Base-by-base conservation (phyloP, 2,888 invertebrate genomes). In the Drosophila rellima region DNA sequence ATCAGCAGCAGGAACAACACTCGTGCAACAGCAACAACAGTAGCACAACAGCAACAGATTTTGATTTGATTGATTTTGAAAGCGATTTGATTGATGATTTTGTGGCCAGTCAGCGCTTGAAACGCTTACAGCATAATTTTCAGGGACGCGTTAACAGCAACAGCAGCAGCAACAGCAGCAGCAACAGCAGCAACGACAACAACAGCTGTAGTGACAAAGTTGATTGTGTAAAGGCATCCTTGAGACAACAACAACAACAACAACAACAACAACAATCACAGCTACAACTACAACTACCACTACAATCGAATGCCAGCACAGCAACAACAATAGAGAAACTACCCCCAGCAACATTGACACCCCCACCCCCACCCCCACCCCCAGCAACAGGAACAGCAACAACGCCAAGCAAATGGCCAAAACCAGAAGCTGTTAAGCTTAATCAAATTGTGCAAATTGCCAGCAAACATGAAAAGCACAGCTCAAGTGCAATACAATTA, bases 101-200 rank as follows among this genome's bases (percentile, higher is more conserved):
- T 74, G 93, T 93, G 78, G 92, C 92, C 48, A 93, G 92, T 78
- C 93, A 93, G 57, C 91, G 94, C 51, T 87, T 94, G 60, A 93
- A 93, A 81, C 92, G 93, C 63, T 88, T 94, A 57, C 94, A 94
- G 84, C 91, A 92, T 74, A 91, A 92, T 82, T 92, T 92, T 81
- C 91, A 91, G 82, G 91, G 90, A 78, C 81, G 83, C 79, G 80
- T 88, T 63, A 79, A 70, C 71, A 83, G 70, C 54, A 78, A 26
- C 59, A 75, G 13, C 54, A 62, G 10, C 35, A 77, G 10, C 50
- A 72, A 10, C 44, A 70, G 1, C 45, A 68, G 7, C 59, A 57
- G 7, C 31, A 61, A 3, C 45, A 72, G 6, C 51, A 70, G 47
- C 61, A 68, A 57, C 61, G 56, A 51, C 60, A 57, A 70, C 63